Base-by-base conservation (phyloP, 2,888 invertebrate species). In the Pterostichus madidus region DNA sequence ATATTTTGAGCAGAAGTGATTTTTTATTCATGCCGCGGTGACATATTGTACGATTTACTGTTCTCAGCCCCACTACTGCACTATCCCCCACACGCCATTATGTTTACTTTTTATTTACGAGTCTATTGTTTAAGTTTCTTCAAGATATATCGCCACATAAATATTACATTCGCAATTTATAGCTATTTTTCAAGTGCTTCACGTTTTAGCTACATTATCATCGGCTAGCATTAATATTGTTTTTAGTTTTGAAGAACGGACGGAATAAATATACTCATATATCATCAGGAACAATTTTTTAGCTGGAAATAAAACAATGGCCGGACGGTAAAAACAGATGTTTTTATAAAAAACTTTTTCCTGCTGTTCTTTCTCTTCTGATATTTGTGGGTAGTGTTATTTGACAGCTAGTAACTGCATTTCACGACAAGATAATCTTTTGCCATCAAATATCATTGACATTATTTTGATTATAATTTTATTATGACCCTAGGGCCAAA, bases 111-210 rank as follows among this genome's bases (percentile, higher is more conserved):
- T 71, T 71, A 71, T 71, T 71, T 71, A 39, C 39, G 39, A 17
- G 39, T 17, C 15, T 71, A 71, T 71, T 71, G 68, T 71, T 71
- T 71, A 71, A 71, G 68, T 71, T 71, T 71, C 68, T 71, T 39
- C n/a, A 13, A 71, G 68, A 71, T 71, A 71, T 71, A 71, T 71
- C 68, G 68, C 68, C 68, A 71, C 68, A 71, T 71, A 71, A 71
- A 71, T 71, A 71, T 71, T 71, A 44, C 68, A 71, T 71, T 17
- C 17, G 17, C 15, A 39, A 71, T 71, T 71, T 71, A 71, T 71
- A 39, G 68, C 68, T 44, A 71, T 71, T 71, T 39, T 17, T 71
- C 44, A 64, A 64, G 64, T 24, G 24, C 59, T 59, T 59, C 17
- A 17, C 10, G 24, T 59, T 59, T 59, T 39, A 52, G 13, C 52